Conservation (phyloP, 2,113 vertebrate species). For the cattle (Bos taurus) region ARS-UCD2.0 NC_037346.1:57894001-57894500, state of each 20-base stretch:
- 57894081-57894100: neutral
- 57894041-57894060: fast-evolving
- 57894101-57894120: neutral
- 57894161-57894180: neutral
- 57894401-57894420: neutral
- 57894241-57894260: neutral
- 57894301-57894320: neutral
- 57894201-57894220: neutral
- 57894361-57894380: neutral
- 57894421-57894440: too few relatives aligned
- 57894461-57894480: too few relatives aligned
- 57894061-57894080: neutral
- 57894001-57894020: neutral
- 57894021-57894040: fast-evolving
- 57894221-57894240: neutral
- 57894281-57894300: neutral
- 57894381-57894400: fast-evolving
- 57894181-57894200: neutral
- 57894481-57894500: too few relatives aligned
- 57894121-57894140: neutral
- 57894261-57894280: fast-evolving
- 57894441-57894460: too few relatives aligned
- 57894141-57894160: neutral
- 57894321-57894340: neutral
- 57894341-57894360: neutral